Base-by-base conservation (phyloP, 2,113 vertebrate genomes). In the Lophius piscatorius region DNA sequence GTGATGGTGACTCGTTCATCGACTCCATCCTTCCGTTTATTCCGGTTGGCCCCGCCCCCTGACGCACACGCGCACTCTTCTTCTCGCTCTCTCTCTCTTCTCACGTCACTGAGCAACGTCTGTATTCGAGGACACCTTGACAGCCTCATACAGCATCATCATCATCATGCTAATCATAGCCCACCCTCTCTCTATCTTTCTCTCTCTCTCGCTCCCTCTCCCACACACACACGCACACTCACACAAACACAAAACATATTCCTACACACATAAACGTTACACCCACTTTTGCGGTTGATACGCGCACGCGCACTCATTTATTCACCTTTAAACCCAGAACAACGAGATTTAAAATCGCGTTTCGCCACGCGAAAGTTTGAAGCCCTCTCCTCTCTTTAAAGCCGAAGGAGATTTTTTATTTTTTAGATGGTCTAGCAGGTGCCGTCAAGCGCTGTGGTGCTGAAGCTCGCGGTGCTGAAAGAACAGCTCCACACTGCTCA, bases 41-140 rank as follows among this genome's bases (percentile, higher is more conserved):
- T 63, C 59, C 48, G 13, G 12, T 31, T 75, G 65, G 7, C 54
- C 49, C 67, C 67, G 36, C 80, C 59, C 49, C 41, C 22, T 55
- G 22, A 36, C 45, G 75, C 74, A 39, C 75, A 61, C 68, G 57
- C 83, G 57, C 80, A 48, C 47, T 31, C 70, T 49, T 12, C 26
- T 66, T 42, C 52, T 28, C 66, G 56, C 67, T 55, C 61, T 42
- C 72, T 40, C 61, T 62, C 81, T 70, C 75, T 54, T 57, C 52
- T 58, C 76, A 83, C 86, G 84, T 87, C 83, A 91, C 86, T 80
- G 72, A 67, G 80, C 83, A 57, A 85, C 81, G 81, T 84, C 88
- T 90, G 87, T 87, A 88, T 90, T 88, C 72, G 82, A 89, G 87
- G 86, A 89, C 88, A 91, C 85, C 87, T 88, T 88, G 86, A 88